A percentile compares a stretch with the other conserved stretches of the same genome.
Conservation (phyloP, 2,888 invertebrate species). For the Leptopilina myrica region DNA sequence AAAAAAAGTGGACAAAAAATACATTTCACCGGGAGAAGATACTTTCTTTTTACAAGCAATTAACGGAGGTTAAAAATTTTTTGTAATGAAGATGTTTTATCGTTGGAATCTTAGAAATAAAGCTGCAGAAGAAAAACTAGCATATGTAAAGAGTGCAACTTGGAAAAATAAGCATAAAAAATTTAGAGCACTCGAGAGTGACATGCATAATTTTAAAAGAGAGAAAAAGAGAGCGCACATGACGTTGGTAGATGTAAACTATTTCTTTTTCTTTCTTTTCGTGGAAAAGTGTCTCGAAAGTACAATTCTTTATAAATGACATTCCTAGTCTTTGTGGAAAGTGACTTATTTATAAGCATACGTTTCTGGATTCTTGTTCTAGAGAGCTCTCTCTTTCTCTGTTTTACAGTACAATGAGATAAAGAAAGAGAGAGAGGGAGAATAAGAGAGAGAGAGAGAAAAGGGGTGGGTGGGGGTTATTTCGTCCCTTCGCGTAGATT, state of each 20-base stretch:
- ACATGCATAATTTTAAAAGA: slow-evolving; percentile 29
- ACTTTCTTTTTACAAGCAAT: too few relatives aligned
- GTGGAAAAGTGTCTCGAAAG: slow-evolving; percentile 30
- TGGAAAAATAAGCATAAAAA: slow-evolving; percentile 16
- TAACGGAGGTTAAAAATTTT: too few relatives aligned
- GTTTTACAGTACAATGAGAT: too few relatives aligned
- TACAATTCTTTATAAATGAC: slow-evolving; percentile 40
- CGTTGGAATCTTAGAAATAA: background rate
- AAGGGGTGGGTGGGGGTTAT: background rate
- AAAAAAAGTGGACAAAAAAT: too few relatives aligned
- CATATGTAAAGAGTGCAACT: background rate
- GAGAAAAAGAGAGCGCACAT: background rate
- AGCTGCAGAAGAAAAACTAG: background rate
- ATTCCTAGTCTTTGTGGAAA: slow-evolving; percentile 23
- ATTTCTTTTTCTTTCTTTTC: background rate
- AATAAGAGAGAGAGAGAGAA: too few relatives aligned
- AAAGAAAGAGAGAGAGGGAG: too few relatives aligned
- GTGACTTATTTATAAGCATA: slow-evolving; percentile 37
- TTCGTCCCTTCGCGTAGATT: slow-evolving; percentile 45
- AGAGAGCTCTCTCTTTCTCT: too few relatives aligned
- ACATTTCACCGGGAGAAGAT: too few relatives aligned
- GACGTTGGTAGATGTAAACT: slow-evolving; percentile 24
- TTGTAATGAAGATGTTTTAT: too few relatives aligned
- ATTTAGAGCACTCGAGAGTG: slow-evolving; percentile 20
- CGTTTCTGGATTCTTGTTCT: slow-evolving; percentile 18